Conservation (phyloP, 2,113 vertebrate genomes). For the Brachypteracias leptosomus region DNA sequence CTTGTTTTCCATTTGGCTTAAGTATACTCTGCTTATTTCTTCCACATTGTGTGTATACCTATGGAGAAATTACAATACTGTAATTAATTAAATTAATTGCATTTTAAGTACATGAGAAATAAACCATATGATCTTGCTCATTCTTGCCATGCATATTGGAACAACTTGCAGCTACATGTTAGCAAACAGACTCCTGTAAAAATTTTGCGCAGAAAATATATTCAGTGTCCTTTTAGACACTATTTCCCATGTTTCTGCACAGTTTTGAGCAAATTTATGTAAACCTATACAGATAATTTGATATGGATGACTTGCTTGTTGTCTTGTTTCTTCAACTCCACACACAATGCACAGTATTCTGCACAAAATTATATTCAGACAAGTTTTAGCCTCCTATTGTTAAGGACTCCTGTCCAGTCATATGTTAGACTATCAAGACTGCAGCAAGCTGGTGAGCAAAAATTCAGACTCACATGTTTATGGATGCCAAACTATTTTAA, state of each 20-base stretch:
- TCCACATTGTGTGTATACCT: conserved; percentile 16
- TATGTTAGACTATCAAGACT: neutral
- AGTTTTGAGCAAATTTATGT: neutral
- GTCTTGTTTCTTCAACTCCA: neutral
- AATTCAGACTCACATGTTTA: neutral
- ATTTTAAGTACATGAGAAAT: conserved; percentile 18
- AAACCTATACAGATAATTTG: neutral
- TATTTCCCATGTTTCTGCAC: neutral
- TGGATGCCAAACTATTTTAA: neutral
- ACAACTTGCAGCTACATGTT: neutral
- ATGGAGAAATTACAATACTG: neutral
- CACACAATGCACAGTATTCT: neutral
- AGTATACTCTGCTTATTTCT: neutral
- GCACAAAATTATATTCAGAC: neutral
- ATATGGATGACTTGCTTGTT: neutral
- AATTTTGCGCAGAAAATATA: neutral
- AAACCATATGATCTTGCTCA: conserved; percentile 7
- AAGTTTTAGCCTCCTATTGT: neutral
- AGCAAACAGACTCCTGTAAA: neutral
- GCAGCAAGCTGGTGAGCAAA: neutral
- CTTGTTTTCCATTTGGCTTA: conserved; percentile 9
- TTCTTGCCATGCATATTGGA: neutral
- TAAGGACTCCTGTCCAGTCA: neutral
- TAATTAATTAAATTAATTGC: conserved; percentile 48
- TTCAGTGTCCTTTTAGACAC: neutral